Conservation (phyloP, 2,113 vertebrate genomes). For the Actinemys pallida region DNA sequence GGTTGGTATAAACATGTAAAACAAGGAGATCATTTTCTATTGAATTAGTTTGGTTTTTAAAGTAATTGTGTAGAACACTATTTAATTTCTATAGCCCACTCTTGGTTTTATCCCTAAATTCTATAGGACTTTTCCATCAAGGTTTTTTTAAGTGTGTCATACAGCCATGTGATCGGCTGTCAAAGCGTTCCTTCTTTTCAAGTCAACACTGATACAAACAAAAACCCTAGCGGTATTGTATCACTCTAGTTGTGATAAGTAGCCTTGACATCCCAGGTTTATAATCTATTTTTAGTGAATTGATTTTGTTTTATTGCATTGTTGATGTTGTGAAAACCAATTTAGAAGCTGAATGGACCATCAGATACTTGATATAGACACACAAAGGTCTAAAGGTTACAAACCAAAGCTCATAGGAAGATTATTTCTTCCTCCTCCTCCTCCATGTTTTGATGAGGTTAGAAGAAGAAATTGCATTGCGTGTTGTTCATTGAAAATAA, state of each 20-base stretch:
- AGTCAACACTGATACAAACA: conserved; percentile 9
- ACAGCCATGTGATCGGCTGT: conserved; percentile 34
- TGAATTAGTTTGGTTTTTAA: conserved; percentile 62
- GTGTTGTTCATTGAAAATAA: neutral
- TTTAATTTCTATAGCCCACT: conserved; percentile 47
- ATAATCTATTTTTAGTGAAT: neutral
- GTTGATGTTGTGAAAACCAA: conserved; percentile 42
- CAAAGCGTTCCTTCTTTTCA: neutral
- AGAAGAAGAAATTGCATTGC: neutral
- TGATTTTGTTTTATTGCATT: conserved; percentile 54
- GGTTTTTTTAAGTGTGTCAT: conserved; percentile 53
- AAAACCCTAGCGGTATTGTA: neutral
- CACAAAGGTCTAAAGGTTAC: conserved; percentile 20
- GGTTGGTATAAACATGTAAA: conserved; percentile 58
- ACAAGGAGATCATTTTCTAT: conserved; percentile 42
- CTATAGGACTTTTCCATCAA: conserved; percentile 22
- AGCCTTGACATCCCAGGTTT: neutral
- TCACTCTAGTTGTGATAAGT: neutral
- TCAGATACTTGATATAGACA: conserved; percentile 36
- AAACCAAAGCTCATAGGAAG: neutral
- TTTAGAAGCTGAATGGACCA: conserved; percentile 25
- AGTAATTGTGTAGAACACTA: conserved; percentile 37
- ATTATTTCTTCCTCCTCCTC: neutral
- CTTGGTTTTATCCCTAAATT: conserved; percentile 30
- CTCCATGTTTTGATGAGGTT: neutral